These are phyloP conservation scores for Moxostoma hubbsi DNA, from an alignment of 2,797 vertebrate genomes.

Conservation along the genomic window DNA sequence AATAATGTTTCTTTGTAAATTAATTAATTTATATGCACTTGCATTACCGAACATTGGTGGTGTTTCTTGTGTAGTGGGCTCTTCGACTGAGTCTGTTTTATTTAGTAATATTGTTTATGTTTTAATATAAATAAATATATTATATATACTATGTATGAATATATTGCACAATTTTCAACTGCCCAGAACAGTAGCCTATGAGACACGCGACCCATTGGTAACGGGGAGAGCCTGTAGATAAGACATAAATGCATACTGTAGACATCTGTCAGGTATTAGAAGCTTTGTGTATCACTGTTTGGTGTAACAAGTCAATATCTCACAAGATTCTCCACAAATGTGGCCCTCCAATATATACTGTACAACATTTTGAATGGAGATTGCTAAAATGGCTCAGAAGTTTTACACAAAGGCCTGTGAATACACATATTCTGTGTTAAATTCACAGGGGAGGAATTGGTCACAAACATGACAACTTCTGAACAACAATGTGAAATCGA, in stretches of 20 bases:
- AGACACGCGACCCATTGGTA: slow-evolving; percentile 71
- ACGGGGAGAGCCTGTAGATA: slow-evolving; percentile 58
- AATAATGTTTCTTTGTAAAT: slow-evolving; percentile 98
- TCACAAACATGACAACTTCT: slow-evolving; percentile 78
- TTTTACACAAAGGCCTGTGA: slow-evolving; percentile 56
- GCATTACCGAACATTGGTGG: slow-evolving; percentile 92
- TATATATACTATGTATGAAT: slow-evolving; percentile 60
- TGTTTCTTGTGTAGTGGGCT: slow-evolving; percentile 93
- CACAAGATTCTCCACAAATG: slow-evolving; percentile 42
- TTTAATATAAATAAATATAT: slow-evolving; percentile 71
- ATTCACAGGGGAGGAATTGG: slow-evolving; percentile 71
- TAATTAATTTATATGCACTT: slow-evolving; percentile 99
- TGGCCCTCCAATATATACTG: slow-evolving; percentile 58
- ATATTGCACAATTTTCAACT: slow-evolving; percentile 79
- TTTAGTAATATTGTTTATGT: slow-evolving; percentile 75
- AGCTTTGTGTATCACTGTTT: slow-evolving; percentile 70
- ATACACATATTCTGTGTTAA: slow-evolving; percentile 61
- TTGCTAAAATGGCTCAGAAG: slow-evolving; percentile 68
- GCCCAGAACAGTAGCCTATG: slow-evolving; percentile 86
- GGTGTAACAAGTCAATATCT: slow-evolving; percentile 54
- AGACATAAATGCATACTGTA: slow-evolving; percentile 60
- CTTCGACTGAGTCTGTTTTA: slow-evolving; percentile 90
- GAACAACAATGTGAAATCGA: slow-evolving; percentile 85
- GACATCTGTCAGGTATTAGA: slow-evolving; percentile 58
- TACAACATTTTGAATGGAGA: slow-evolving; percentile 68